Conservation (phyloP, 2,888 invertebrate genomes). For the Nipponacmea schrenckii region DNA sequence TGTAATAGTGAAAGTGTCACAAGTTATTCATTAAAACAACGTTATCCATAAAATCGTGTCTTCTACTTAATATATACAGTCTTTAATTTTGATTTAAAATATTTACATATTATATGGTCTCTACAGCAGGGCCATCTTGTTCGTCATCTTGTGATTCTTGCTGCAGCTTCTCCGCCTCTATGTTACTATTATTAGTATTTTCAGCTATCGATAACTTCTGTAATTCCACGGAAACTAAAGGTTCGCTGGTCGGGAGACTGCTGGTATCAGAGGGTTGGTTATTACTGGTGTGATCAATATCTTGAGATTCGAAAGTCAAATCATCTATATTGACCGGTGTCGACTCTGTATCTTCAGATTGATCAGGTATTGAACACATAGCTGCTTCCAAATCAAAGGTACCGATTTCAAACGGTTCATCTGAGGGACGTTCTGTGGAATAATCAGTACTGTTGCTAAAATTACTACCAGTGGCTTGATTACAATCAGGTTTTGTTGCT, state of each 20-base stretch:
- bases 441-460: no score
- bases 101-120: no score
- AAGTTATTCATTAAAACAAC: background rate
- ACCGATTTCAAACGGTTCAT: slow-evolving; percentile 27
- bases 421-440: background rate
- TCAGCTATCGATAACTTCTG: background rate
- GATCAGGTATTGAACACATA: background rate
- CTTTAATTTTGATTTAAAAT: no score
- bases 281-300: background rate
- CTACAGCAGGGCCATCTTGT: no score
- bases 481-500: no score
- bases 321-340: background rate
- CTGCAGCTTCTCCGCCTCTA: background rate
- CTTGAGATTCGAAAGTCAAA: background rate
- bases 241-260: background rate
- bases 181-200: slow-evolving; percentile 5
- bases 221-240: background rate
- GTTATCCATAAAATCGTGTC: no score
- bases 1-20: background rate
- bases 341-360: background rate
- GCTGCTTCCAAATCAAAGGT: slow-evolving; percentile 19
- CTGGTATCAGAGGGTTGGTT: no score
- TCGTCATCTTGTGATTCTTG: background rate
- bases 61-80: no score
- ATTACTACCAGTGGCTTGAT: no score